Evolutionary conservation across 2,113 vertebrate species (phyloP).

Genomic region (Peucedramus taeniatus): DNA sequence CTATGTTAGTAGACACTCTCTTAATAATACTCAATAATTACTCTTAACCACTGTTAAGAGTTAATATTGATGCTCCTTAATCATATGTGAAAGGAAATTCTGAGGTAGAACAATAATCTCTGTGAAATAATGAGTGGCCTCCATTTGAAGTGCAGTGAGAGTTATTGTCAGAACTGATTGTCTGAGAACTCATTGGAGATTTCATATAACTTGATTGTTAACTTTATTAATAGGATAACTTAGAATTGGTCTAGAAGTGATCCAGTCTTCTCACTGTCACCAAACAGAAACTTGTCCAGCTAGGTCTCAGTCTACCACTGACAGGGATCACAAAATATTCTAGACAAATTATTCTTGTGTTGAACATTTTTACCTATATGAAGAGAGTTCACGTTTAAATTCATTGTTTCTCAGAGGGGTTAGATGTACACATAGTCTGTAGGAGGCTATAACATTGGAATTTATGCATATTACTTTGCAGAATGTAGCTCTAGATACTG

Average conservation of each 20-base stretch:
- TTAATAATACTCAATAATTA: no score
- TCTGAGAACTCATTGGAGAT: neutral
- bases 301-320: neutral
- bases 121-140: neutral
- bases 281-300: neutral
- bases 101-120: neutral
- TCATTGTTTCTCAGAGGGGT: accelerated
- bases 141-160: neutral
- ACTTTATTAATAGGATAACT: neutral
- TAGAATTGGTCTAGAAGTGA: neutral
- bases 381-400: neutral
- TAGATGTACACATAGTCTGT: neutral
- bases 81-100: neutral
- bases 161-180: neutral
- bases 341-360: neutral
- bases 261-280: neutral
- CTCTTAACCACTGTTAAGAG: neutral
- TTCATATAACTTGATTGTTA: neutral
- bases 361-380: neutral
- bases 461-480: neutral
- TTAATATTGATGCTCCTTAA: neutral
- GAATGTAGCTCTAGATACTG: neutral
- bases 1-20: neutral
- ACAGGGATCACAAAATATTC: neutral
- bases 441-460: neutral